A percentile compares a stretch with the other conserved stretches of the same genome.
These are phyloP conservation scores for Thunnus thynnus DNA, from an alignment of 2,113 vertebrate species.

Conservation along the genomic window DNA sequence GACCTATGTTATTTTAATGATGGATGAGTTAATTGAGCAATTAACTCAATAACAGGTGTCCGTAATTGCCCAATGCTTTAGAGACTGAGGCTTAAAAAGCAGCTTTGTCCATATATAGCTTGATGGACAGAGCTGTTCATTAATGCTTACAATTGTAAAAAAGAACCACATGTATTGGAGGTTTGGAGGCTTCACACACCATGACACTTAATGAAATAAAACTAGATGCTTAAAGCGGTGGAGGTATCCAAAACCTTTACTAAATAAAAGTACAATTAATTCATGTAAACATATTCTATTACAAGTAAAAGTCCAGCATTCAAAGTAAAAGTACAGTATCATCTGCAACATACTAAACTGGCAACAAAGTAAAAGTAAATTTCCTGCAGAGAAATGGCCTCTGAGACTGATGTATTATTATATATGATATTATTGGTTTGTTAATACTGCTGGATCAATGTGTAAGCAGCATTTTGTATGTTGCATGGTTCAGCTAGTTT, in stretches of 20 bases:
- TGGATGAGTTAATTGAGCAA: slow-evolving; percentile 85
- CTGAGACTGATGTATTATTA: background rate
- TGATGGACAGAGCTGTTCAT: slow-evolving; percentile 58
- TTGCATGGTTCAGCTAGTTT: no score
- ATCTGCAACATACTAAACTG: no score
- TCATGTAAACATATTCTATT: background rate
- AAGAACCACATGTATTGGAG: background rate
- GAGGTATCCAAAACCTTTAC: background rate
- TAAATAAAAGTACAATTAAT: background rate
- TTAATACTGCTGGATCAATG: no score
- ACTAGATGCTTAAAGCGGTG: background rate
- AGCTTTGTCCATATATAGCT: slow-evolving; percentile 54
- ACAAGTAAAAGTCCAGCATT: background rate
- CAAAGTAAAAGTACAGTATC: background rate
- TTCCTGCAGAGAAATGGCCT: background rate
- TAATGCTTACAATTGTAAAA: slow-evolving; percentile 9
- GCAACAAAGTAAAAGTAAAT: background rate
- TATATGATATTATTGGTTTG: no score
- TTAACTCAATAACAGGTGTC: slow-evolving; percentile 86
- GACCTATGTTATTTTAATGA: slow-evolving; percentile 84
- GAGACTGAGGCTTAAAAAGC: slow-evolving; percentile 76
- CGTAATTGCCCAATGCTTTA: slow-evolving; percentile 81
- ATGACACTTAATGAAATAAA: slow-evolving; percentile 5
- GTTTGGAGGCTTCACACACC: background rate
- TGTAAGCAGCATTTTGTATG: no score